A percentile compares a stretch with the other conserved stretches of the same genome.
These are phyloP conservation scores for Diaprepes abbreviatus DNA, from an alignment of 2,888 invertebrate genomes.

Conservation along the genomic window DNA sequence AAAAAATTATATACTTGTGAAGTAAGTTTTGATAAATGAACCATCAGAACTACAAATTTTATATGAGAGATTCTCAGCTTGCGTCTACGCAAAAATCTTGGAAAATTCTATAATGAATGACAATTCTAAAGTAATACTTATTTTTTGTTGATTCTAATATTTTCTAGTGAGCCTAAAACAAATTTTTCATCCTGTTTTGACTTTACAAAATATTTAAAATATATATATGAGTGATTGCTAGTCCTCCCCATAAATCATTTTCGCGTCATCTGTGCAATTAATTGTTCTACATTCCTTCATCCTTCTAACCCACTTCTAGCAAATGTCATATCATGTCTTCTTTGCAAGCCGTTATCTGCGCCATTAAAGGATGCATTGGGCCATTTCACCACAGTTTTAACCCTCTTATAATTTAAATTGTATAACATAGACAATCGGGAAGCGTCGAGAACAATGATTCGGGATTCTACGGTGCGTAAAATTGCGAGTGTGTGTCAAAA, in stretches of 20 bases:
- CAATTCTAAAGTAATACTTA: too few species aligned
- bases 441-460: conserved; percentile 47
- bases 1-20: too few species aligned
- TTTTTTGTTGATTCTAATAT: too few species aligned
- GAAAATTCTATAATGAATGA: too few species aligned
- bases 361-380: conserved; percentile 47
- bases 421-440: conserved; percentile 46
- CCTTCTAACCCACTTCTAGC: conserved; percentile 48
- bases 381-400: conserved; percentile 44
- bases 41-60: too few species aligned
- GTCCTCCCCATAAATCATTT: not conserved
- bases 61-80: too few species aligned
- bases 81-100: too few species aligned
- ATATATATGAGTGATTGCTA: too few species aligned
- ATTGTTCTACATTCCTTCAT: conserved; percentile 48
- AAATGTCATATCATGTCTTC: conserved; percentile 38
- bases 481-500: conserved; percentile 55
- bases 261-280: conserved; percentile 50
- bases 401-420: conserved; percentile 44
- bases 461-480: conserved; percentile 55
- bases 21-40: too few species aligned
- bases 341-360: conserved; percentile 50
- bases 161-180: too few species aligned
- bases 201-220: too few species aligned
- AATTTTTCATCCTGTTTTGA: too few species aligned